Evolutionary conservation across 92 coral and sea anemone genomes (phyloP), one percentile per base, ranked within the genome.

Genomic region (Zoanthus sansibaricus): DNA sequence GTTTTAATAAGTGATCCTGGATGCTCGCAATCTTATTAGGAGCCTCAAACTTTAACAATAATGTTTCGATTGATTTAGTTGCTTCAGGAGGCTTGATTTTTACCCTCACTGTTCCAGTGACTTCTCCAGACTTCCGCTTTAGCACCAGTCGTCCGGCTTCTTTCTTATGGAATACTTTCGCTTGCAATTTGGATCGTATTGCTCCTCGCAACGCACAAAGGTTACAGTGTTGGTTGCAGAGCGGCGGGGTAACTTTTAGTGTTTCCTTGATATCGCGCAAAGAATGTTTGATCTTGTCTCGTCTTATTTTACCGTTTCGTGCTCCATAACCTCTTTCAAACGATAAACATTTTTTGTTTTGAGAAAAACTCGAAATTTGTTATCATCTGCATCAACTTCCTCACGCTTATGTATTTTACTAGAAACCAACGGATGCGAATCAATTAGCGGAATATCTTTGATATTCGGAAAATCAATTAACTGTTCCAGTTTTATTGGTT

Each of bases 21-120:
- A 92, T 94, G 42, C 76, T 80, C 56, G 85, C 89, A 13, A 92
- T 87, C 17, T 86, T 87, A 61, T 92, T 90, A 48, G 74, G 95
- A 54, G 71, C 93, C 61, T 92, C 64, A 74, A 94, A 94, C 5
- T 87, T 75, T 75, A 82, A 67, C 56, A 90, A 82, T 30, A 75
- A 32, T n/a, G 86, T 86, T 18, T 91, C 86, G 16, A 92, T 92
- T 30, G 92, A 84, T 68, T 88, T 88, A 15, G 92, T 90, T 17
- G 93, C 89, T 71, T 74, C 83, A 5, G 97, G 97, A 21, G 97
- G 97, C 6, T 89, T 85, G 30, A 94, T 94, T 25, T 48, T 25
- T n/a, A 94, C 86, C 72, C 84, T 92, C 25, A 48, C 48, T 5
- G 30, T 64, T 54, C 88, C 87, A 51, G 42, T 7, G 8, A 73